A percentile compares a stretch with the other conserved stretches of the same genome.
These are phyloP conservation scores for Tetramorium simillimum DNA, from an alignment of 1,140 invertebrate species.

Conservation along the genomic window DNA sequence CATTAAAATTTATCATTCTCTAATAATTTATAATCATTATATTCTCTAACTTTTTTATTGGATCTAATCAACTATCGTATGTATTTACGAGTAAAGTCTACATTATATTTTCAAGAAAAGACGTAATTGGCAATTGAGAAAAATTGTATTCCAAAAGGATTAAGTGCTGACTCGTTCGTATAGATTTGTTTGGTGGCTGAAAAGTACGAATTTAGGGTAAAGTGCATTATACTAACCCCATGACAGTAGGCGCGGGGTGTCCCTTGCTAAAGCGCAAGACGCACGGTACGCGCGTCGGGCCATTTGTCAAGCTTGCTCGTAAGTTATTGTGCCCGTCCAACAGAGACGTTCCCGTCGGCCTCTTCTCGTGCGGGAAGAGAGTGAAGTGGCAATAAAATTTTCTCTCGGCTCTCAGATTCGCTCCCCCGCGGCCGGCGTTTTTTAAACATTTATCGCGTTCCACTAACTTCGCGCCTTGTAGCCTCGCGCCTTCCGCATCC, in stretches of 20 bases:
- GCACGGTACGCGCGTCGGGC: slow-evolving; percentile 60
- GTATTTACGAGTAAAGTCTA: background rate
- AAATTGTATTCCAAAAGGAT: background rate
- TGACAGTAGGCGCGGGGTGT: slow-evolving; percentile 28
- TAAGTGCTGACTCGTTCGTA: slow-evolving; percentile 53
- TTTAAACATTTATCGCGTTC: slow-evolving; percentile 8
- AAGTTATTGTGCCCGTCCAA: slow-evolving; percentile 68
- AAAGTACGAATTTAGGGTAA: slow-evolving; percentile 35
- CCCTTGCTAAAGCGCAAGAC: slow-evolving; percentile 58
- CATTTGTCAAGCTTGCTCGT: slow-evolving; percentile 73
- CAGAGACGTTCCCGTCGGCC: slow-evolving; percentile 27
- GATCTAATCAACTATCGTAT: background rate
- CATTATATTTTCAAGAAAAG: background rate
- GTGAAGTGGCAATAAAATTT: background rate
- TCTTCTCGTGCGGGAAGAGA: background rate
- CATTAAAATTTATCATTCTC: background rate
- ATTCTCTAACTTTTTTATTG: background rate
- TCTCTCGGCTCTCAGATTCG: background rate
- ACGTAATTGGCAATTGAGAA: background rate
- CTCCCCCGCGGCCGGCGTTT: background rate
- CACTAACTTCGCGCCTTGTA: background rate
- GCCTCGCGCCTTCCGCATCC: background rate
- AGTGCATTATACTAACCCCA: slow-evolving; percentile 72
- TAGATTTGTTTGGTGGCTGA: slow-evolving; percentile 44
- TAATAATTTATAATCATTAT: background rate